Base-by-base conservation (phyloP, 2,113 vertebrate species). In the Lagopus leucura region DNA sequence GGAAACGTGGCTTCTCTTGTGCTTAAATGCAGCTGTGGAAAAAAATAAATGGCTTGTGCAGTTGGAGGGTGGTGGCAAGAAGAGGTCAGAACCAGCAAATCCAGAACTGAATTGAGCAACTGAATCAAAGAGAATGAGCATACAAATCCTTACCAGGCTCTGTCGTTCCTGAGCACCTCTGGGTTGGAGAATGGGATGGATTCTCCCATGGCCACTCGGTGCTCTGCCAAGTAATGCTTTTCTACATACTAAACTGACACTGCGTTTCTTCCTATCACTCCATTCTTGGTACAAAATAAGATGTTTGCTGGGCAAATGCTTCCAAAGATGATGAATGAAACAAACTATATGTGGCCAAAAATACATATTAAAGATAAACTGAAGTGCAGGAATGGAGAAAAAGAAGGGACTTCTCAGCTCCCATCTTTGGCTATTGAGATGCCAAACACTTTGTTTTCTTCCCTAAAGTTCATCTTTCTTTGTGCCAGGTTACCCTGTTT, bases 401-500 rank as follows among this genome's bases (percentile, higher is more conserved):
- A 76, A 71, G 30, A 25, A 57, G 4, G 19, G 10, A 36, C 21
- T 58, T 11, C 58, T 60, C 24, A 28, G 38, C 54, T 75, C 11
- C 11, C 7, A 25, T 70, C 52, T 65, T 11, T 43, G 57, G 70
- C 40, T 85, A 20, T 19, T 71, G 38, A 70, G 92, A 30, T 13
- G 8, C 45, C 42, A 11, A 55, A 58, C 5, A 4, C 14, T 79
- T 70, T 32, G 13, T 40, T 83, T 65, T 91, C 36, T 58, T 90
- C 54, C 66, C 25, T 11, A 5, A 57, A 72, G 48, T 95, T 91
- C 48, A 28, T 77, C 18, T 69, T 63, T 67, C 40, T 73, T 25
- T 87, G 40, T 82, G 72, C 38, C 8, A 70, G 58, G 61, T 94
- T 93, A 30, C 43, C n/a, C 54, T 8, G 16, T 78, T 88, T 81